Conservation (phyloP, 1,140 invertebrate species). For the Musca domestica region DNA sequence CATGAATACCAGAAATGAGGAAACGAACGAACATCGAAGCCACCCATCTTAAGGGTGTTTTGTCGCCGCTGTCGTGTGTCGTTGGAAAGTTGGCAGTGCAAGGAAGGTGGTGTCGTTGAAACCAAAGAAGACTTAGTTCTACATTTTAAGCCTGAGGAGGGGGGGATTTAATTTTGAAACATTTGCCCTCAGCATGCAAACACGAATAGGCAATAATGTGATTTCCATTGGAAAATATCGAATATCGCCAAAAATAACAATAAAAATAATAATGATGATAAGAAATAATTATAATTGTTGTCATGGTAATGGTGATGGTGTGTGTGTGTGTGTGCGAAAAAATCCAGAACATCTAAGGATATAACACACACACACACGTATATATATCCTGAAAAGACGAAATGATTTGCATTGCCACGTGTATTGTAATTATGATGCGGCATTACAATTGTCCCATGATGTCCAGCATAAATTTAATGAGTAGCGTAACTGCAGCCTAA, state of each 20-base stretch:
- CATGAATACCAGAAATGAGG: conserved; percentile 3
- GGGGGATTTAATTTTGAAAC: too few relatives aligned
- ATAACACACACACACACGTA: too few relatives aligned
- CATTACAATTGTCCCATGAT: too few relatives aligned
- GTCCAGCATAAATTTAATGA: too few relatives aligned
- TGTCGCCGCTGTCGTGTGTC: background rate
- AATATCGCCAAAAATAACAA: background rate
- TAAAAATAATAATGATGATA: conserved; percentile 7
- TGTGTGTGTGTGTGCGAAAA: background rate
- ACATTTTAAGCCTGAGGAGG: too few relatives aligned
- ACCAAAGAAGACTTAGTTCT: too few relatives aligned
- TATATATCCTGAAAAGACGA: too few relatives aligned
- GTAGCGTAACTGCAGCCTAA: too few relatives aligned
- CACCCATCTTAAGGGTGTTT: conserved; percentile 17
- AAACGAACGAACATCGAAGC: background rate
- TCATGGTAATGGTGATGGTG: background rate
- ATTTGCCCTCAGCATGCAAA: background rate
- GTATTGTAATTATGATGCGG: background rate
- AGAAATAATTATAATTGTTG: conserved; percentile 16
- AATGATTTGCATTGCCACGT: conserved; percentile 15
- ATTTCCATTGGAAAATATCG: conserved; percentile 3
- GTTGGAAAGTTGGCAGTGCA: too few relatives aligned
- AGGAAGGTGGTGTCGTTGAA: too few relatives aligned
- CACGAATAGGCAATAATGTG: background rate
- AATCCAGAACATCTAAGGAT: background rate